Evolutionary conservation across 1,140 invertebrate species (phyloP).

Genomic region (Pseudomyrmex concolor): DNA sequence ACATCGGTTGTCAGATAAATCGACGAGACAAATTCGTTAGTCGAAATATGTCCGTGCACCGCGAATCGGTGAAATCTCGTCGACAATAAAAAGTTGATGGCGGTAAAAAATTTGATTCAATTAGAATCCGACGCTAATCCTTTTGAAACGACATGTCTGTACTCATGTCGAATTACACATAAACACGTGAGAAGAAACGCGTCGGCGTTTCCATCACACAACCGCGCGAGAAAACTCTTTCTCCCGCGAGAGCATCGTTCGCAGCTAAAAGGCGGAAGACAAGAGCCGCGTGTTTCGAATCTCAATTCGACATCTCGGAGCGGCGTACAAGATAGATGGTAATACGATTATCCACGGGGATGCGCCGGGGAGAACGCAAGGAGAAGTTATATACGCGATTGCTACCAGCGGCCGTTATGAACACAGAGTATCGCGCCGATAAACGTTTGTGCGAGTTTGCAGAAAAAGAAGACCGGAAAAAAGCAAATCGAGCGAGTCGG

Average conservation of each 20-base stretch:
- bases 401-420: constrained; percentile 62
- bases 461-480: constrained; percentile 60
- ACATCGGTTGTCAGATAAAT: constrained; percentile 40
- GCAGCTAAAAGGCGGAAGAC: constrained; percentile 50
- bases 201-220: constrained; percentile 30
- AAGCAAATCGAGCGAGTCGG: constrained; percentile 26
- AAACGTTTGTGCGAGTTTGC: constrained; percentile 71
- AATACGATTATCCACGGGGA: constrained; percentile 55
- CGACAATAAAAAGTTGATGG: constrained; percentile 16
- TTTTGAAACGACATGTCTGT: background rate
- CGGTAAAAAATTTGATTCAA: constrained; percentile 25
- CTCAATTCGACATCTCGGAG: constrained; percentile 39
- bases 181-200: constrained; percentile 50
- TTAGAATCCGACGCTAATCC: constrained; percentile 29
- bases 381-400: constrained; percentile 51
- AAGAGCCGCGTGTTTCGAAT: constrained; percentile 52
- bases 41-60: constrained; percentile 7
- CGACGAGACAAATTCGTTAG: constrained; percentile 41
- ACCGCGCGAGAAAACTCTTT: constrained; percentile 38
- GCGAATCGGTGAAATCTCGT: constrained; percentile 23
- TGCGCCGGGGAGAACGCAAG: constrained; percentile 20
- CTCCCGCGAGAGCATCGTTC: constrained; percentile 5
- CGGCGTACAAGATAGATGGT: constrained; percentile 51
- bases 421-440: constrained; percentile 63
- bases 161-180: constrained; percentile 29